Conservation (phyloP, 92 coral and sea anemone species). For the Plumapathes pennacea region DNA sequence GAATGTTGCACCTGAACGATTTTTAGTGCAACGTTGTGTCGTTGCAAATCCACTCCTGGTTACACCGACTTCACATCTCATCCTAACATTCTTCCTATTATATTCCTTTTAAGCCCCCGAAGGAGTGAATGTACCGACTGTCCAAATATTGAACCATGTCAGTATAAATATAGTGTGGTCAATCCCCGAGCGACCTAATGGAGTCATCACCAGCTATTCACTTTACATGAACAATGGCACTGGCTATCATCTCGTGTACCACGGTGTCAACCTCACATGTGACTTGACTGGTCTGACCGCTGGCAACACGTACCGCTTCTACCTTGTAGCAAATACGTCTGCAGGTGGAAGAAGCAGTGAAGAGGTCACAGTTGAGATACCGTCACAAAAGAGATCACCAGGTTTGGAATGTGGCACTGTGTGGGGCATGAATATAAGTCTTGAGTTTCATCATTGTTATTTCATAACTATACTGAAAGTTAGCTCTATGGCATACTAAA, state of each 20-base stretch:
- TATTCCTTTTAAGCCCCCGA: constrained; percentile 24
- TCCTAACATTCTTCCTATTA: neutral
- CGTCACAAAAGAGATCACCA: neutral
- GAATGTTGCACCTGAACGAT: too few relatives aligned
- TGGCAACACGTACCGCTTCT: constrained; percentile 44
- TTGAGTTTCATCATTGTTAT: too few relatives aligned
- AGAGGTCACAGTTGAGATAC: constrained; percentile 1
- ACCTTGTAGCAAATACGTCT: constrained; percentile 45
- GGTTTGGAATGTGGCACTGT: too few relatives aligned
- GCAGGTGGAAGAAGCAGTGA: constrained; percentile 35
- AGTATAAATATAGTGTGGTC: constrained; percentile 45
- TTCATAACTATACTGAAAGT: too few relatives aligned
- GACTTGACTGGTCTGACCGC: constrained; percentile 53
- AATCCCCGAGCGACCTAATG: constrained; percentile 32
- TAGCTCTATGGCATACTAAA: too few relatives aligned
- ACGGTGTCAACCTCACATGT: constrained; percentile 23
- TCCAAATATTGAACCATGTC: constrained; percentile 21
- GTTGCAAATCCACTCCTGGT: neutral
- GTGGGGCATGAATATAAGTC: too few relatives aligned
- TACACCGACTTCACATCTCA: neutral
- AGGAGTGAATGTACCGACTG: constrained; percentile 31
- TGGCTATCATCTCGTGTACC: constrained; percentile 15
- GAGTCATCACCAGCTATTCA: constrained; percentile 34
- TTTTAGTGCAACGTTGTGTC: too few relatives aligned
- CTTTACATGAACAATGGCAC: constrained; percentile 35